A percentile compares a stretch with the other conserved stretches of the same genome.
phyloP scores from a whole-genome alignment of 2,888 invertebrate genomes.

The Eristalis pertinax region DNA sequence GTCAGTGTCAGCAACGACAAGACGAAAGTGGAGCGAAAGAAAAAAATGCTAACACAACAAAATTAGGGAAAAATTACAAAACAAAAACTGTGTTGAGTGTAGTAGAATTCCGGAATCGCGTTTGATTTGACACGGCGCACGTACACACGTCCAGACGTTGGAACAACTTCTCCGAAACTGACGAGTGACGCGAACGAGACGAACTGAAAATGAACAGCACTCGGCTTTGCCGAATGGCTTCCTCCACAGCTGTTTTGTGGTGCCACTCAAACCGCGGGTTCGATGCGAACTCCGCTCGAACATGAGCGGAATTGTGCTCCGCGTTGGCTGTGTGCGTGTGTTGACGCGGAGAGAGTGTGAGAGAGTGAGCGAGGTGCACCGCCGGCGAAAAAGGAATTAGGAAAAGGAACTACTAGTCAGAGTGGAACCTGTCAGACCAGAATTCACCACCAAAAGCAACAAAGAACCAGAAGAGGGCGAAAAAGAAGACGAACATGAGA shows the following conservation, averaged over 20 bases:
- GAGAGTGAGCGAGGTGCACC: slow-evolving; percentile 38
- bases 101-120: slow-evolving; percentile 52
- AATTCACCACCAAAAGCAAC: slow-evolving; percentile 50
- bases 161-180: slow-evolving; percentile 65
- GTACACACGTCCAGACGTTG: slow-evolving; percentile 49
- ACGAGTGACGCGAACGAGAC: background rate
- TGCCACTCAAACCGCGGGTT: slow-evolving; percentile 56
- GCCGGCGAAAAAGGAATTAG: slow-evolving; percentile 60
- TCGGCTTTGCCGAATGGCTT: slow-evolving; percentile 15
- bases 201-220: slow-evolving; percentile 57
- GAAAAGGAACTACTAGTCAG: slow-evolving; percentile 63
- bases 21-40: background rate
- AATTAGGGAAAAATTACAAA: slow-evolving; percentile 40
- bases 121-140: slow-evolving; percentile 25
- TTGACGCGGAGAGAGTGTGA: too few relatives aligned
- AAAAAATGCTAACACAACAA: slow-evolving; percentile 19
- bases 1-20: slow-evolving; percentile 12
- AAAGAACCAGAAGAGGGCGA: slow-evolving; percentile 12
- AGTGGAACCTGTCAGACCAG: slow-evolving; percentile 72
- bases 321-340: slow-evolving; percentile 2
- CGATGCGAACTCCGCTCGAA: background rate
- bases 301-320: background rate
- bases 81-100: slow-evolving; percentile 6
- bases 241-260: background rate
- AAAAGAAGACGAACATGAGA: slow-evolving; percentile 11